A percentile compares a stretch with the other conserved stretches of the same genome.
Conservation (phyloP, 2,797 vertebrate genomes). For the Scyliorhinus canicula region DNA sequence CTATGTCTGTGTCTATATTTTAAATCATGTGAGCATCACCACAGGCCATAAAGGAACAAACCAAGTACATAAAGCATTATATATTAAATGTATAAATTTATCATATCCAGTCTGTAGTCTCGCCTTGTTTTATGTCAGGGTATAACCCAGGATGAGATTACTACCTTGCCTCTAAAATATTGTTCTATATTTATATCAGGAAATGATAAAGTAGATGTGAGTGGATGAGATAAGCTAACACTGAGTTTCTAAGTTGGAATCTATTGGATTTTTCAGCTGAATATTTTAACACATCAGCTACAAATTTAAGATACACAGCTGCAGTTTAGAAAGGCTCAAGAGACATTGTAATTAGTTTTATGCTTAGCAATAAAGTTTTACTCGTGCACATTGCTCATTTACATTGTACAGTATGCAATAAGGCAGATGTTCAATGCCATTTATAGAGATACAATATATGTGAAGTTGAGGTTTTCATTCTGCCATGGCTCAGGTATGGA, state of each 20-base stretch:
- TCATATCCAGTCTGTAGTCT: not conserved
- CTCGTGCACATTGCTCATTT: not conserved
- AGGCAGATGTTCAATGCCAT: not conserved
- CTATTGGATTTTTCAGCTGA: not conserved
- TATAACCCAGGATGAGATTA: not conserved
- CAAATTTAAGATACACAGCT: not conserved
- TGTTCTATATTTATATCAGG: not conserved
- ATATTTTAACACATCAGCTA: not conserved
- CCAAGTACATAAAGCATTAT: not conserved
- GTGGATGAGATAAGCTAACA: not conserved
- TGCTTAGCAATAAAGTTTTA: not conserved
- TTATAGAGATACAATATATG: not conserved
- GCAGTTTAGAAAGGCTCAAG: not conserved
- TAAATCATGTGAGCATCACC: not conserved
- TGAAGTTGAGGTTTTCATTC: not conserved
- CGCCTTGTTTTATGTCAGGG: not conserved
- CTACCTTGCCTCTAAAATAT: not conserved
- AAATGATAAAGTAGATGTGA: not conserved
- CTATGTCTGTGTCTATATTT: too few relatives aligned
- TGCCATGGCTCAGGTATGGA: not conserved
- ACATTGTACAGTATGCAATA: not conserved
- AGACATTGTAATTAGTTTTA: not conserved
- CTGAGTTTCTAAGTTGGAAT: not conserved
- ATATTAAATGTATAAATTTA: not conserved
- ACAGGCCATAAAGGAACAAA: not conserved